phyloP scores from a whole-genome alignment of 1,140 invertebrate species.

The Trypoxylus dichotomus region DNA sequence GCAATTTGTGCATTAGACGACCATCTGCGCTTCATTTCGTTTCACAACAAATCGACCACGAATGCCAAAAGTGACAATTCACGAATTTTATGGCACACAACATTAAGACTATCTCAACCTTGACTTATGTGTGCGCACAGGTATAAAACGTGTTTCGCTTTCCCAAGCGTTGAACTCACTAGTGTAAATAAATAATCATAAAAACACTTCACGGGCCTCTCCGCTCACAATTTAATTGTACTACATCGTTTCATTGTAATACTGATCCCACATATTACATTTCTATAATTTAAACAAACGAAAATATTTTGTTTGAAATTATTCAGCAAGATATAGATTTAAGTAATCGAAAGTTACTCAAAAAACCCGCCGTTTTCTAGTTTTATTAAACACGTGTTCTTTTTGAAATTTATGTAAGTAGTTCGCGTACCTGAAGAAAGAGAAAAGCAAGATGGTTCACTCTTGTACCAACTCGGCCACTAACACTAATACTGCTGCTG shows the following conservation, averaged over 20 bases:
- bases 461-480: slow-evolving; percentile 31
- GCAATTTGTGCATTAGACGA: slow-evolving; percentile 65
- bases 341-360: neutral
- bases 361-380: neutral
- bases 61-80: neutral
- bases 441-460: slow-evolving; percentile 31
- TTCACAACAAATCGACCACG: neutral
- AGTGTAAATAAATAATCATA: slow-evolving; percentile 22
- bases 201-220: neutral
- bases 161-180: slow-evolving; percentile 38
- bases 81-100: neutral
- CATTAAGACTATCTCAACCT: slow-evolving; percentile 7
- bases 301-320: neutral
- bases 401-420: slow-evolving; percentile 34
- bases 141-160: slow-evolving; percentile 31
- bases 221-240: neutral
- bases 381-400: slow-evolving; percentile 27
- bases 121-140: neutral
- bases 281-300: neutral
- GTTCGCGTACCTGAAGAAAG: slow-evolving; percentile 33
- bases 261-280: neutral
- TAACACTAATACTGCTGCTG: slow-evolving; percentile 33
- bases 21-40: slow-evolving; percentile 68
- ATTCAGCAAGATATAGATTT: neutral
- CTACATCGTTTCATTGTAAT: neutral